These are phyloP conservation scores for Paracentrotus lividus DNA, from an alignment of 53 echinoderm and acorn worm genomes.

Conservation along the genomic window DNA sequence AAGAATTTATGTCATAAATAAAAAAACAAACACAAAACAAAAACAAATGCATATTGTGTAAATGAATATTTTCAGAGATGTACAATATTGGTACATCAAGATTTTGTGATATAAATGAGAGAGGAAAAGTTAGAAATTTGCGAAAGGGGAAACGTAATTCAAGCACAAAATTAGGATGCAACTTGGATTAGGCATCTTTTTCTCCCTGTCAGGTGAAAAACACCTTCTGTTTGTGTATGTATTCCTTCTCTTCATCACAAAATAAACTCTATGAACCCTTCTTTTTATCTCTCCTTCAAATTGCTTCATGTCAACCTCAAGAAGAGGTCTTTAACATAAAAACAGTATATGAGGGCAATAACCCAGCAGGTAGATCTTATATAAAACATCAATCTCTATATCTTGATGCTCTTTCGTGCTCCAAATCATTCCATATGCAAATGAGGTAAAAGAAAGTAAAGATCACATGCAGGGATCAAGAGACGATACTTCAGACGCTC, in stretches of 20 bases:
- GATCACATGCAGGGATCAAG: conserved; percentile 38
- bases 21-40: too few relatives aligned
- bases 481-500: conserved; percentile 46
- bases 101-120: too few relatives aligned
- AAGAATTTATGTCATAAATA: too few relatives aligned
- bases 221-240: not conserved
- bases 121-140: too few relatives aligned
- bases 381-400: conserved; percentile 23
- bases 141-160: too few relatives aligned
- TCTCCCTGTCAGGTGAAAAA: too few relatives aligned
- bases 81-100: too few relatives aligned
- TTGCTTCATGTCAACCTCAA: not conserved
- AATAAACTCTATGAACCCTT: too few relatives aligned
- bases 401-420: conserved; percentile 10
- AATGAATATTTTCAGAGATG: too few relatives aligned
- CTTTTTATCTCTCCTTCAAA: not conserved
- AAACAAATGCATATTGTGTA: too few relatives aligned
- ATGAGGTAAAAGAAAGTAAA: conserved; percentile 20
- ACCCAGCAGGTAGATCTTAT: not conserved
- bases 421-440: conserved; percentile 42
- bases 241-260: not conserved
- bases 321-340: not conserved
- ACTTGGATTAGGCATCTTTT: too few relatives aligned
- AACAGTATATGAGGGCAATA: conserved; percentile 21
- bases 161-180: too few relatives aligned